Evolutionary conservation across 2,888 invertebrate genomes (phyloP), one percentile per base, ranked within the genome.

Genomic region (Dorcus hopei): DNA sequence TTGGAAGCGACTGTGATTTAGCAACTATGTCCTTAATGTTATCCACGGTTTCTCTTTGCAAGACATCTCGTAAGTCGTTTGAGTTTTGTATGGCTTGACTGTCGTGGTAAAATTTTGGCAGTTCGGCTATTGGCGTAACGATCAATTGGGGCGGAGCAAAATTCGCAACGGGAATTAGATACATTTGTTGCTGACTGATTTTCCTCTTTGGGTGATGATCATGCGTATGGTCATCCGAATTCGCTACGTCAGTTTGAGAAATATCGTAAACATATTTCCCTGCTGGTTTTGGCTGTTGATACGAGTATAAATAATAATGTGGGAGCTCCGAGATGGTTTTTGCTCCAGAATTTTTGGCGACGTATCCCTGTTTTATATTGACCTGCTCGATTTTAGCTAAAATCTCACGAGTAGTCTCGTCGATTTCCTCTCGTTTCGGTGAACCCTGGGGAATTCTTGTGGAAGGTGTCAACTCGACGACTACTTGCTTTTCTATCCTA

Each of bases 311-410:
- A 16, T 59, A 59, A 42, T 55, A 59, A 43, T 59, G 59, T 8
- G 59, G 55, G 33, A 52, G 48, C n/a, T 52, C 41, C 9, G 42
- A 51, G 9, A 49, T 26, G 5, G 50, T 39, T 9, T 14, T 23
- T 3, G 38, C n/a, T 16, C 11, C 11, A 2, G 39, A 16, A 33
- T 53, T 39, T 8, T 40, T 57, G 16, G 33, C 52, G 1, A 55
- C 53, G 42, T 61, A 79, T 73, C 76, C 81, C 76, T 69, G 79
- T 70, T 79, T 78, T 48, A 80, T 77, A 66, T 85, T 85, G 3
- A 85, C 78, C 58, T 78, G 76, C 67, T 79, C 80, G 60, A 85
- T 85, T 75, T 83, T 84, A 41, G 82, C 79, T 33, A 85, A 70
- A 55, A 85, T 85, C 38, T 83, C 80, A 71, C 69, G 70, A 1